phyloP scores from a whole-genome alignment of 2,888 invertebrate species.

The Steinernema hermaphroditum region DNA sequence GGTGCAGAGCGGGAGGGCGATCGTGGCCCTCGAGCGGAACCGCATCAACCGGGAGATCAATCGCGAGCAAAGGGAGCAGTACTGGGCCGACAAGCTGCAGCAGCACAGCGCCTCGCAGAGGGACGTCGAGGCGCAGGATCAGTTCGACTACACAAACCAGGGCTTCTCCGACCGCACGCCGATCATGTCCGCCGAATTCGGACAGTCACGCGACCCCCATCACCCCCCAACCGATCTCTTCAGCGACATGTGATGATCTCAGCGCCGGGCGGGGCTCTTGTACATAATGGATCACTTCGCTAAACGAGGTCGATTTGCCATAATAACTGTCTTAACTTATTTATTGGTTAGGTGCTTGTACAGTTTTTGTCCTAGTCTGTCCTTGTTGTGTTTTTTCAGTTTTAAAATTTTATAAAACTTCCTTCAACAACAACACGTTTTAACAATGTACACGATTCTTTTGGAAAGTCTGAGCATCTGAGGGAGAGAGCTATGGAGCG shows the following conservation, averaged over 20 bases:
- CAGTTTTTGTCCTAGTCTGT: background rate
- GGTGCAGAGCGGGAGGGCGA: constrained; percentile 88
- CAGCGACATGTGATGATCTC: constrained; percentile 29
- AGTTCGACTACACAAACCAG: constrained; percentile 28
- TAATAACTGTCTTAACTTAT: background rate
- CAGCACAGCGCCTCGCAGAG: background rate
- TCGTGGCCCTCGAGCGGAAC: constrained; percentile 76
- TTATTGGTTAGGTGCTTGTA: background rate
- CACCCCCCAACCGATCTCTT: constrained; percentile 27
- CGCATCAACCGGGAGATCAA: constrained; percentile 39
- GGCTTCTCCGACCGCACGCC: constrained; percentile 27
- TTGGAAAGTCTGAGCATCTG: constrained; percentile 27
- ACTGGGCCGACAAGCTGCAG: constrained; percentile 33
- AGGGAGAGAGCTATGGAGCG: constrained; percentile 1
- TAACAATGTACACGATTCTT: constrained; percentile 23
- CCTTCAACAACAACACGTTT: constrained; percentile 19
- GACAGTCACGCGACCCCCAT: constrained; percentile 8
- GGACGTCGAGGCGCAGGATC: constrained; percentile 5
- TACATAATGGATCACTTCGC: constrained; percentile 1
- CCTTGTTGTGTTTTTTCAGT: too few relatives aligned
- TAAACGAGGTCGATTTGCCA: constrained; percentile 19
- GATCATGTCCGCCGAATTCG: constrained; percentile 24
- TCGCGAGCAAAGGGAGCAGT: constrained; percentile 44
- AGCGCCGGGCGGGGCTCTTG: background rate
- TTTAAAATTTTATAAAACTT: background rate